Evolutionary conservation across 2,888 invertebrate species (phyloP), one percentile per base, ranked within the genome.

Genomic region (Alentia gelatinosa): DNA sequence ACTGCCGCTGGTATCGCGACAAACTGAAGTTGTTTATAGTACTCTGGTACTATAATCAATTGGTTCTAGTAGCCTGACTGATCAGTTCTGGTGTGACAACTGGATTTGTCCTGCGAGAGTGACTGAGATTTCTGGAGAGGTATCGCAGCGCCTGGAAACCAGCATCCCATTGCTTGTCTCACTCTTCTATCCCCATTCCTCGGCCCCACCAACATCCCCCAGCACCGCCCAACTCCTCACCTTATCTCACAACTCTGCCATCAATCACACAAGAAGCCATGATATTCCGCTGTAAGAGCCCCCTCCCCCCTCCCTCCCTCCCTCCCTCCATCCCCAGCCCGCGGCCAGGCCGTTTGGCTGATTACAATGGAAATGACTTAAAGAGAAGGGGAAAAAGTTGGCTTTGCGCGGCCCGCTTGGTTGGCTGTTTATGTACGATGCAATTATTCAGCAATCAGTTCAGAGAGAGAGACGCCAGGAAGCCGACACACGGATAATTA

Each of bases 291-390:
- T n/a, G n/a, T n/a, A n/a, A n/a, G n/a, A n/a, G 56, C 56, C 19
- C 23, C 23, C 1, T 19, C 56, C 56, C 23, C 56, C 56, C 56
- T 56, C 23, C 56, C 56, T 56, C 56, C 56, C 56, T 47, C 47
- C 47, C 56, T 12, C 23, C 23, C 1, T 19, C 56, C 56, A n/a
- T n/a, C 56, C 56, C n/a, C 23, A 19, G 23, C n/a, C 56, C 56
- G 23, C 68, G 30, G 26, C 9, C 68, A 68, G 68, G 68, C 68
- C 68, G 68, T 30, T 68, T 68, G 56, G 30, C 68, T 68, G 68
- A 68, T 68, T 68, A 68, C 68, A 68, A 68, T 68, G 68, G 68
- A 30, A 68, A 68, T 68, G 68, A 68, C 68, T 68, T 68, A 68
- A 68, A 68, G 68, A 30, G 68, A n/a, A 56, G 47, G 47, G 33